A percentile compares a stretch with the other conserved stretches of the same genome.
Evolutionary conservation across 2,113 vertebrate genomes (phyloP).

Genomic region (Patagioenas fasciata): DNA sequence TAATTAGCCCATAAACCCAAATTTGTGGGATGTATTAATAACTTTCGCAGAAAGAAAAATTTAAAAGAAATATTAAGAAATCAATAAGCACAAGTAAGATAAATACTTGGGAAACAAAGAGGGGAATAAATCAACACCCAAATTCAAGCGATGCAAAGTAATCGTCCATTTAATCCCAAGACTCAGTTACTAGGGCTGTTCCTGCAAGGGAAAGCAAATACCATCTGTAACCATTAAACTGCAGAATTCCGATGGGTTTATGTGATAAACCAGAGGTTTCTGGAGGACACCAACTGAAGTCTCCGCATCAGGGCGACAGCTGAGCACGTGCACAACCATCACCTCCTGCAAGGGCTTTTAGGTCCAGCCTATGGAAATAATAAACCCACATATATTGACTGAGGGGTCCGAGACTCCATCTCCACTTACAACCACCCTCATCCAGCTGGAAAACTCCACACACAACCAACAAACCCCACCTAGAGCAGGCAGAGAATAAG

Average conservation of each 20-base stretch:
- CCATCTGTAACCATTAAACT: not conserved
- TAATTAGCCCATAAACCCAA: not conserved
- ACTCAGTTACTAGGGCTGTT: not conserved
- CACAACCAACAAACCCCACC: not conserved
- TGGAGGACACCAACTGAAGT: not conserved
- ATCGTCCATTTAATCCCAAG: not conserved
- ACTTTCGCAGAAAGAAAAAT: not conserved
- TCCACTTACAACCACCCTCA: accelerated
- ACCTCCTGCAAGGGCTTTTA: accelerated
- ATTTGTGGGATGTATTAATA: not conserved
- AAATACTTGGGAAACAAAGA: not conserved
- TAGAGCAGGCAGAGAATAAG: too few species aligned
- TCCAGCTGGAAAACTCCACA: accelerated
- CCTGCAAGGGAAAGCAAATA: not conserved
- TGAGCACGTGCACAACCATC: accelerated
- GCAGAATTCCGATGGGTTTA: not conserved
- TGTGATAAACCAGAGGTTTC: not conserved
- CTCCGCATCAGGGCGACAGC: not conserved
- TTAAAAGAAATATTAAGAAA: not conserved
- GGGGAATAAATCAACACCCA: not conserved
- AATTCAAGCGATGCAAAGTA: not conserved
- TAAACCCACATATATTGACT: accelerated
- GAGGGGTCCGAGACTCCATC: not conserved
- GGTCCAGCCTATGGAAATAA: not conserved
- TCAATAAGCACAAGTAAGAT: not conserved